Evolutionary conservation across 2,113 vertebrate genomes (phyloP).

Genomic region (Noturus placidus): DNA sequence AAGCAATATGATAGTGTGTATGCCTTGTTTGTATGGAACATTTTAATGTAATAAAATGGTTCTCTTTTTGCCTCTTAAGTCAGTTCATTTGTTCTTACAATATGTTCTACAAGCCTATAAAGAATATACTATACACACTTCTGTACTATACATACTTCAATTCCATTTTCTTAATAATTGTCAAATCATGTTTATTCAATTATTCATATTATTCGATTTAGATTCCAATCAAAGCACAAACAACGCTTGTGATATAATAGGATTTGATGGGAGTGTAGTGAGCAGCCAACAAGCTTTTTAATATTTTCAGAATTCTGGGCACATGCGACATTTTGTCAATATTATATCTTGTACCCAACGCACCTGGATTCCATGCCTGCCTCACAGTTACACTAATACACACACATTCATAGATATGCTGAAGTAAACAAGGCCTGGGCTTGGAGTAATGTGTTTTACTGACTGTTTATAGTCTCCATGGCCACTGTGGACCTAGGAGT

Average conservation of each 20-base stretch:
- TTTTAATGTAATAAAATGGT: conserved; percentile 82
- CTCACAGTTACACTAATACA: not conserved
- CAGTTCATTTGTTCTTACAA: not conserved
- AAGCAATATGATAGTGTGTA: conserved; percentile 97
- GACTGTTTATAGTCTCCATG: conserved; percentile 63
- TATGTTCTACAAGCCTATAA: not conserved
- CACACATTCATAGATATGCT: conserved; percentile 19
- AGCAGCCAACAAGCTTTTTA: conserved; percentile 59
- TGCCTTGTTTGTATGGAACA: conserved; percentile 97
- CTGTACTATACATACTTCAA: not conserved
- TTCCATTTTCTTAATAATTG: not conserved
- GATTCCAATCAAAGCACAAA: not conserved
- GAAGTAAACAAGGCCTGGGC: conserved; percentile 4
- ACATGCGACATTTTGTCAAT: conserved; percentile 50
- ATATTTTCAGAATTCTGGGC: conserved; percentile 59
- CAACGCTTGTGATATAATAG: conserved; percentile 46
- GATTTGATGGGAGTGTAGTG: conserved; percentile 56
- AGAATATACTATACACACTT: not conserved
- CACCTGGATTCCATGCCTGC: conserved; percentile 57
- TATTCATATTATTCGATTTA: not conserved
- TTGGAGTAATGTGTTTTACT: not conserved
- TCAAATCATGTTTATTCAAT: not conserved
- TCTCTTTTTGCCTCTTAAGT: conserved; percentile 71
- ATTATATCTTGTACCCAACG: conserved; percentile 50
- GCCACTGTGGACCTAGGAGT: conserved; percentile 58